Percentiles rank a stretch among this genome's conserved stretches.
Conservation (phyloP, 2,113 vertebrate genomes). For the Accipiter cooperii region DNA sequence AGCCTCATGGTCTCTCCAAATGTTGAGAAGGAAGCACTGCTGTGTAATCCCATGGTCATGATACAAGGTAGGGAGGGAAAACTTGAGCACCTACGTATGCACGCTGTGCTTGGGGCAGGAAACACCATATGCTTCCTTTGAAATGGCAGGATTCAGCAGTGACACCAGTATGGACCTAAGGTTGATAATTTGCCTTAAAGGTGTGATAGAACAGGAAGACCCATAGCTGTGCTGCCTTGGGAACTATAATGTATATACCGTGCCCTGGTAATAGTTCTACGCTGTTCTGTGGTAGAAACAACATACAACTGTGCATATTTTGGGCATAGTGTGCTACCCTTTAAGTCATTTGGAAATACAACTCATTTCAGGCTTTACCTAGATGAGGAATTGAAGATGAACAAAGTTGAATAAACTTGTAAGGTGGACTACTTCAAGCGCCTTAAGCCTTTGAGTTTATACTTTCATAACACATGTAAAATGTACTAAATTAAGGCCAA, state of each 20-base stretch:
- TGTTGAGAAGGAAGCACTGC: background rate
- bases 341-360: background rate
- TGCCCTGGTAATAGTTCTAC: background rate
- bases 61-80: background rate
- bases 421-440: background rate
- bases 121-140: background rate
- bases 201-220: background rate
- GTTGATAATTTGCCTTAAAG: background rate
- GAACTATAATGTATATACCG: background rate
- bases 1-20: background rate
- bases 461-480: background rate
- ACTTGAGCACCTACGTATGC: background rate
- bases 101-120: background rate
- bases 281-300: background rate
- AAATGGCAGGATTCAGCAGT: background rate
- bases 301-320: background rate
- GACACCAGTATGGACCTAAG: background rate
- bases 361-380: background rate
- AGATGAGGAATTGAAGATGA: background rate
- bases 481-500: background rate
- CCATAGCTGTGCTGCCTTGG: background rate
- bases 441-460: background rate
- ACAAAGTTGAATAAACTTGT: background rate
- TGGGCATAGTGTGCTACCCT: background rate
- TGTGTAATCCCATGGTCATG: background rate